A percentile compares a stretch with the other conserved stretches of the same genome.
Conservation (phyloP, 2,888 invertebrate species). For the Idaea biselata region DNA sequence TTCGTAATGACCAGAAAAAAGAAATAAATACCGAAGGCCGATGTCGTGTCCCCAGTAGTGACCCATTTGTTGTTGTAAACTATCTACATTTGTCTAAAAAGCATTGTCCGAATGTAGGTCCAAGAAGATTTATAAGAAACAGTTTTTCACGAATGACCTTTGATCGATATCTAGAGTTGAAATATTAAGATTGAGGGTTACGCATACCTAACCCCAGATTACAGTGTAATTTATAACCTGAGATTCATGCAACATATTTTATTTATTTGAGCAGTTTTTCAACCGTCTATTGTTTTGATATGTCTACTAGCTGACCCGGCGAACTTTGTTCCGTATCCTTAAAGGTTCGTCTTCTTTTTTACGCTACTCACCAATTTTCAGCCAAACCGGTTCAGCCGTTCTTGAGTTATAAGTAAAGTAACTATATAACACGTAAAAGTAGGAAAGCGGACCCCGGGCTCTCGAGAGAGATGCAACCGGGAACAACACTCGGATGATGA, state of each 20-base stretch:
- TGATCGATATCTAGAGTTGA: not conserved
- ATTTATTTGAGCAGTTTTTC: not conserved
- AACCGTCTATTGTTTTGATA: not conserved
- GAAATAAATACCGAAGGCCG: no score
- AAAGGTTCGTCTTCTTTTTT: no score
- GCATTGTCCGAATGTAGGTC: not conserved
- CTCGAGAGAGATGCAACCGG: no score
- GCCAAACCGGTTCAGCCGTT: no score
- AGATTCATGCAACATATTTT: not conserved
- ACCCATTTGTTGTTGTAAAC: not conserved
- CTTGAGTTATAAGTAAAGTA: no score
- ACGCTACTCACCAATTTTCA: no score
- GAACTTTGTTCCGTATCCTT: no score
- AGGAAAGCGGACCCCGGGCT: no score
- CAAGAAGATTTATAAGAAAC: not conserved
- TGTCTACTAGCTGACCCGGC: not conserved
- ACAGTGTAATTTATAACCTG: not conserved
- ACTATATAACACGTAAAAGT: no score
- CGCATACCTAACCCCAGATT: not conserved
- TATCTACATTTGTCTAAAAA: not conserved
- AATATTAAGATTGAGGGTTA: conserved; percentile 1
- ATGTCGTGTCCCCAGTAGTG: no score
- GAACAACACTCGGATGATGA: no score
- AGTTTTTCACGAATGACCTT: not conserved
- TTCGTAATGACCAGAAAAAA: no score